A percentile compares a stretch with the other conserved stretches of the same genome.
These are phyloP conservation scores for Drosophila lacertosa DNA, from an alignment of 1,140 invertebrate species.

Conservation along the genomic window DNA sequence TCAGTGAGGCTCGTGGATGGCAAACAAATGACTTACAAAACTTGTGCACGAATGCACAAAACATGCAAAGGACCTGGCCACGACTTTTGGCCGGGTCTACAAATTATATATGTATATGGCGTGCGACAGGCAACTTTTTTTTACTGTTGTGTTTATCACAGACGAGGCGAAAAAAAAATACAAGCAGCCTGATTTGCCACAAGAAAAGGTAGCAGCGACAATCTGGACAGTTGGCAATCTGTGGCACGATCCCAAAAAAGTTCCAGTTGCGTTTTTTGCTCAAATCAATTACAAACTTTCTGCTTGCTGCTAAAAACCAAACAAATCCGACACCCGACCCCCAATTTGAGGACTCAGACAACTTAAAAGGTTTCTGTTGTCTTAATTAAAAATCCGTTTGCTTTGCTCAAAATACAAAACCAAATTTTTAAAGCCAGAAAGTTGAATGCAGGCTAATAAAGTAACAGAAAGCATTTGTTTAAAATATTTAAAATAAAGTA, in stretches of 20 bases:
- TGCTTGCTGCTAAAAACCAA: conserved; percentile 48
- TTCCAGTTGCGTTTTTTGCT: conserved; percentile 61
- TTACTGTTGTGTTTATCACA: too few species aligned
- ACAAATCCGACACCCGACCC: conserved; percentile 21
- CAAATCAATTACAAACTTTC: conserved; percentile 79
- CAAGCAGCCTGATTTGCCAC: conserved; percentile 24
- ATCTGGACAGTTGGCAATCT: conserved; percentile 34
- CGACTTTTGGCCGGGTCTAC: conserved; percentile 7
- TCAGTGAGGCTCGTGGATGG: conserved; percentile 52
- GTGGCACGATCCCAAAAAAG: conserved; percentile 44
- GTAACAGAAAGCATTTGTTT: not conserved
- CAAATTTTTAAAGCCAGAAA: conserved; percentile 31
- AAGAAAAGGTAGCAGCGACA: conserved; percentile 13
- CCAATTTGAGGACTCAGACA: conserved; percentile 10
- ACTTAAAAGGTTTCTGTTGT: conserved; percentile 77
- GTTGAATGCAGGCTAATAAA: not conserved
- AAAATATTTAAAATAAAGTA: too few species aligned
- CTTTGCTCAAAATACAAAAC: conserved; percentile 54
- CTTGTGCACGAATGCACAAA: conserved; percentile 79
- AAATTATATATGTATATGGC: conserved; percentile 64
- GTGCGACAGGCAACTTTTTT: conserved; percentile 45
- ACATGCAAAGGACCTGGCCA: conserved; percentile 57
- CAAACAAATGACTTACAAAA: conserved; percentile 79
- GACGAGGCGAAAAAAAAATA: conserved; percentile 42
- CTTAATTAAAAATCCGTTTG: conserved; percentile 68